phyloP scores from a whole-genome alignment of 2,888 invertebrate genomes.

The Thymelicus acteon region DNA sequence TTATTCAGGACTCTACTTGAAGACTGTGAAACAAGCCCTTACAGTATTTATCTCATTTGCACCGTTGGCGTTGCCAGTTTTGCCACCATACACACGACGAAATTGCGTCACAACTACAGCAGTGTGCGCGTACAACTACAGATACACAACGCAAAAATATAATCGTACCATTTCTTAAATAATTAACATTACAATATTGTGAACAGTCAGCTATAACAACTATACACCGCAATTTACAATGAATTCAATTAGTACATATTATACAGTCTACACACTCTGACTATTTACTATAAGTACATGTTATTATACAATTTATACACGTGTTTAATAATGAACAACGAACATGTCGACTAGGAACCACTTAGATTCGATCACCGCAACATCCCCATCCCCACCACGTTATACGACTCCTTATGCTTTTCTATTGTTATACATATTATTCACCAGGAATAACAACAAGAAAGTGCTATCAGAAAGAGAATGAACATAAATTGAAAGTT shows the following conservation, averaged over 20 bases:
- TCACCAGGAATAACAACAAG: slow-evolving; percentile 30
- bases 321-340: slow-evolving; percentile 12
- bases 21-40: too few relatives aligned
- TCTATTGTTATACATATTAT: slow-evolving; percentile 8
- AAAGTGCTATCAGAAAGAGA: slow-evolving; percentile 28
- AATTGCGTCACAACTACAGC: too few relatives aligned
- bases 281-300: slow-evolving; percentile 8
- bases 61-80: too few relatives aligned
- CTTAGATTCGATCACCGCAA: slow-evolving; percentile 20
- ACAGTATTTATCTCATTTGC: too few relatives aligned
- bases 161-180: neutral
- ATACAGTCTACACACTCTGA: slow-evolving; percentile 29
- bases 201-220: neutral
- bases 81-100: too few relatives aligned
- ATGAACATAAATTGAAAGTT: too few relatives aligned
- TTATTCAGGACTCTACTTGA: too few relatives aligned
- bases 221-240: slow-evolving; percentile 41
- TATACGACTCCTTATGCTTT: neutral
- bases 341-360: slow-evolving; percentile 34
- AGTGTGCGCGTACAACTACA: too few relatives aligned
- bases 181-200: neutral
- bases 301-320: slow-evolving; percentile 18
- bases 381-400: neutral
- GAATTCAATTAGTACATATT: slow-evolving; percentile 7
- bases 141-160: neutral